Evolutionary conservation across 2,113 vertebrate species (phyloP).

Genomic region (Laterallus jamaicensis): DNA sequence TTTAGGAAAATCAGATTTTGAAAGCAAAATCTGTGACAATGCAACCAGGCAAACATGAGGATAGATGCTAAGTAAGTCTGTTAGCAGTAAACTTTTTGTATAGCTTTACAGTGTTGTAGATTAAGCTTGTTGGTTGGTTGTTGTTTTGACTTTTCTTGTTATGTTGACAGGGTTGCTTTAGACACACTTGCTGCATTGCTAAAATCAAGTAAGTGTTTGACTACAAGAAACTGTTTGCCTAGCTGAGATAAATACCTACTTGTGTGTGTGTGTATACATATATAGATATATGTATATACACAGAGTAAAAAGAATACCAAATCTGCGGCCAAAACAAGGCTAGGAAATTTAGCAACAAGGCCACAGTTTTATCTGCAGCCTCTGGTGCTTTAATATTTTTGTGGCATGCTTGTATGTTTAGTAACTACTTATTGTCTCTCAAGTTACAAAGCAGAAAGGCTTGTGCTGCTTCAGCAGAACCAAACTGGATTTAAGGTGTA

Average conservation of each 20-base stretch:
- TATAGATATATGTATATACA: not conserved
- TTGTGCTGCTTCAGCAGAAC: not conserved
- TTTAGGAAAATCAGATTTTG: not conserved
- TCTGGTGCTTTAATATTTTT: not conserved
- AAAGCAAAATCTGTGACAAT: not conserved
- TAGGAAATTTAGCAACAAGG: not conserved
- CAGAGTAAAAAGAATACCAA: not conserved
- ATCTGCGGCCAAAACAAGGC: not conserved
- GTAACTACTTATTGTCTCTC: not conserved
- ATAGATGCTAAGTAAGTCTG: conserved; percentile 16
- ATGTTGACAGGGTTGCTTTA: conserved; percentile 91
- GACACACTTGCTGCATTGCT: conserved; percentile 95
- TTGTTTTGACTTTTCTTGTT: conserved; percentile 75
- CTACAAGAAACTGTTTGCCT: conserved; percentile 52
- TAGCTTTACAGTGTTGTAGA: conserved; percentile 55
- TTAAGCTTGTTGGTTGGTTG: conserved; percentile 70
- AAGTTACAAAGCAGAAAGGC: not conserved
- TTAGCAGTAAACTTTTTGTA: conserved; percentile 17
- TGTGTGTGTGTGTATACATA: not conserved
- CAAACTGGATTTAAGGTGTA: not conserved
- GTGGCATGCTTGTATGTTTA: not conserved
- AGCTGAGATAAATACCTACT: not conserved
- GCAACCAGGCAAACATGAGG: not conserved
- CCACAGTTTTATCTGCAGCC: not conserved
- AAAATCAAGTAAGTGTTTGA: conserved; percentile 95